Evolutionary conservation across 1,140 invertebrate genomes (phyloP).

Genomic region (Phymastichus coffea): DNA sequence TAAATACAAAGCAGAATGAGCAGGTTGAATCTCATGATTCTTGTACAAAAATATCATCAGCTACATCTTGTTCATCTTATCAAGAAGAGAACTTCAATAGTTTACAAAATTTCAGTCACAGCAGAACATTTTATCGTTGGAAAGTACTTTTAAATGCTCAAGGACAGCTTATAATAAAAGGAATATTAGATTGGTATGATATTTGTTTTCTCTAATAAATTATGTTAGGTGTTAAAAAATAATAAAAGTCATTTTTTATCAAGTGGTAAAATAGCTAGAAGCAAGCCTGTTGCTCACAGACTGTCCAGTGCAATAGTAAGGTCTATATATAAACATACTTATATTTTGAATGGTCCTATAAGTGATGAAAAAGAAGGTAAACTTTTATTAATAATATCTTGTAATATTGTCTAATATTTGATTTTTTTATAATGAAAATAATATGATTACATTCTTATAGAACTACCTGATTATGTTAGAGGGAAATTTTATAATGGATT

Average conservation of each 20-base stretch:
- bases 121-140: conserved; percentile 40
- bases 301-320: conserved; percentile 31
- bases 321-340: conserved; percentile 43
- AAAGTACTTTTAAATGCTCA: conserved; percentile 38
- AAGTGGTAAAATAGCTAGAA: conserved; percentile 41
- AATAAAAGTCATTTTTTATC: conserved; percentile 15
- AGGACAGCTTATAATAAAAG: conserved; percentile 42
- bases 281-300: conserved; percentile 44
- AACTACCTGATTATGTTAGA: conserved; percentile 46
- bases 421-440: not conserved
- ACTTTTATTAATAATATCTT: not conserved
- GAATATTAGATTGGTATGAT: conserved; percentile 38
- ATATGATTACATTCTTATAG: conserved; percentile 28
- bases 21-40: not conserved
- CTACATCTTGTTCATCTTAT: not conserved
- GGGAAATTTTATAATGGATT: conserved; percentile 51
- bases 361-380: conserved; percentile 41
- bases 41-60: not conserved
- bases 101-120: not conserved
- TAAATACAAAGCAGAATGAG: not conserved
- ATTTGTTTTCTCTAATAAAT: not conserved
- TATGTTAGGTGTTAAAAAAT: not conserved
- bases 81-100: not conserved
- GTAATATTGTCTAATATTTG: not conserved
- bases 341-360: conserved; percentile 42